Base-by-base conservation (phyloP, 2,797 vertebrate genomes). In the Macroramphosus scolopax region DNA sequence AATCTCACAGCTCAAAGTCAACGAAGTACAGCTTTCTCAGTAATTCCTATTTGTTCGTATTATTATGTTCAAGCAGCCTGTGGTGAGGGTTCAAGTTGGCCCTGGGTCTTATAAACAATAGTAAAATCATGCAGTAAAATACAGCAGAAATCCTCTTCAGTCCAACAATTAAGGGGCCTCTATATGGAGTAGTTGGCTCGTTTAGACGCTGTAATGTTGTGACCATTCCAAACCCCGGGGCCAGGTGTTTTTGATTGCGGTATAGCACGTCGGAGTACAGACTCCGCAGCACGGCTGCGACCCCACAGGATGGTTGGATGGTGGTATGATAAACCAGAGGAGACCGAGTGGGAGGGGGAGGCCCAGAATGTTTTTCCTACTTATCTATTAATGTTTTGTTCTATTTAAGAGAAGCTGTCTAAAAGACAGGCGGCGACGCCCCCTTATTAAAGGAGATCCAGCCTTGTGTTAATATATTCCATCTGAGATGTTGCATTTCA, bases 161-260 rank as follows among this genome's bases (percentile, higher is more conserved):
- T 81, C 71, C 82, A 83, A 84, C 78, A 86, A 87, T 89, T 89
- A 86, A 72, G 78, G 80, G 85, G 85, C 83, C 87, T 86, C 82
- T 74, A 78, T 82, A 84, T 78, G 80, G 80, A 87, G 79, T 37
- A 68, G 71, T 77, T 78, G 75, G 80, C 81, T 84, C 56, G 75
- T 90, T 88, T 84, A 81, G 87, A 75, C 83, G 86, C 73, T 80
- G 83, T 89, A 87, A 87, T 89, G 84, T 78, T 87, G 81, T 72
- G 75, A 66, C 75, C 64, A 54, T 78, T 88, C 88, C 87, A 88
- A 75, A 68, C 83, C 81, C 72, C 0, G 68, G 75, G 76, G 72
- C 82, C 87, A 88, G 83, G 79, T 87, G 83, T 83, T 89, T 89
- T 82, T 89, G 82, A 88, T 87, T 89, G 82, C 74, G 61, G 56